Conservation (phyloP, 2,113 vertebrate species). For the Tiliqua scincoides region DNA sequence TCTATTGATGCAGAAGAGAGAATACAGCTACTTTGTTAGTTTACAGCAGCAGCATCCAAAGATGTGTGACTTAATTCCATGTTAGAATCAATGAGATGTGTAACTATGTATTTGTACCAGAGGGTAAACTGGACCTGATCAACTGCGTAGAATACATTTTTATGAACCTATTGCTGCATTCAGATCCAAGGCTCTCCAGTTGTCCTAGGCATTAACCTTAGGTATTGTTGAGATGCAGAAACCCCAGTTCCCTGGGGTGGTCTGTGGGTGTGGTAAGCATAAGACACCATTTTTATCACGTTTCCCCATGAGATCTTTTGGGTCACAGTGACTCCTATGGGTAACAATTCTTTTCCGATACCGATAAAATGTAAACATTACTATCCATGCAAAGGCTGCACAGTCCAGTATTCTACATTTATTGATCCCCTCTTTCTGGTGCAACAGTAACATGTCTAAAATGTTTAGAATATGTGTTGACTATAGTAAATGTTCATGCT, state of each 20-base stretch:
- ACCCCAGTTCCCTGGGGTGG: neutral
- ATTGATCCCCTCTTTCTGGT: constrained; percentile 6
- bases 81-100: constrained; percentile 30
- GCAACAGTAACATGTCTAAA: neutral
- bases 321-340: neutral
- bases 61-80: constrained; percentile 15
- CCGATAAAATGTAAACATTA: neutral
- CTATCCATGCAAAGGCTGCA: neutral
- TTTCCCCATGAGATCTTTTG: neutral
- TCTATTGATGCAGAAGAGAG: constrained; percentile 11
- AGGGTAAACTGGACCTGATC: constrained; percentile 15
- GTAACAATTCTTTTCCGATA: constrained; percentile 12
- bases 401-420: constrained; percentile 18
- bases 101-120: constrained; percentile 15
- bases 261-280: neutral
- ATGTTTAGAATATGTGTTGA: constrained; percentile 13
- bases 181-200: neutral
- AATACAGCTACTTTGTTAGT: neutral
- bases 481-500: constrained; percentile 28
- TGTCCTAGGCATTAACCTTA: neutral
- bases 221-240: neutral
- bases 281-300: neutral
- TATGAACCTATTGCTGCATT: constrained; percentile 8
- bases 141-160: constrained; percentile 12
- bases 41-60: neutral